Percentiles rank a stretch among this genome's conserved stretches.
These are phyloP conservation scores for Lontra canadensis DNA, from an alignment of 2,113 vertebrate genomes.

Conservation along the genomic window DNA sequence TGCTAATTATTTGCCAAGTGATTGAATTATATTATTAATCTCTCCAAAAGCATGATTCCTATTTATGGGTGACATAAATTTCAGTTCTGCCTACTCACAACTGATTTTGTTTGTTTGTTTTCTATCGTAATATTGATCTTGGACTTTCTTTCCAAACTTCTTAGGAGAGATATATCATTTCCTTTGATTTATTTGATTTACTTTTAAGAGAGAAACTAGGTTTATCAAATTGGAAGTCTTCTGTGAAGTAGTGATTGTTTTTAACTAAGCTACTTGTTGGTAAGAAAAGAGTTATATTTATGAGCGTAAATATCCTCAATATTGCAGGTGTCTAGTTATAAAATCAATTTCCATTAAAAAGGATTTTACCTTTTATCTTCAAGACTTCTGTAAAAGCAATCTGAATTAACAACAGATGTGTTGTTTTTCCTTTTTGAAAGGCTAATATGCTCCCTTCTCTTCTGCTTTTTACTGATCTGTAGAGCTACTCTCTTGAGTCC, in stretches of 20 bases:
- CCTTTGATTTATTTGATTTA: not conserved
- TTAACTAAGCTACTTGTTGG: not conserved
- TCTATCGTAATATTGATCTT: not conserved
- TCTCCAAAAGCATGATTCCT: not conserved
- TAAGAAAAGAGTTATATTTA: not conserved
- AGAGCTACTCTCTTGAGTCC: not conserved
- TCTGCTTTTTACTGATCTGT: not conserved
- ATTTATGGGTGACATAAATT: not conserved
- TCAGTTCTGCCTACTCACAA: not conserved
- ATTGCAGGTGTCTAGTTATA: not conserved
- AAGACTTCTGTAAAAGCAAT: not conserved
- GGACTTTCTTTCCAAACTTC: not conserved
- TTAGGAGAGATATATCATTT: not conserved
- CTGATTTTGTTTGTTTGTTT: conserved; percentile 17
- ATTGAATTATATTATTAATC: not conserved
- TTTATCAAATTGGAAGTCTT: conserved; percentile 2
- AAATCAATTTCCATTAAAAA: not conserved
- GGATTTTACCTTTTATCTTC: not conserved
- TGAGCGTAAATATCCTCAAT: not conserved
- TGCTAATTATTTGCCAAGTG: not conserved
- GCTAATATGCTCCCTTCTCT: not conserved
- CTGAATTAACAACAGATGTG: not conserved
- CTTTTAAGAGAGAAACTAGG: not conserved
- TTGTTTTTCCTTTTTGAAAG: not conserved
- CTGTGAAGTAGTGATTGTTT: not conserved